Base-by-base conservation (phyloP, 2,797 vertebrate genomes). In the Poeciliopsis turneri region DNA sequence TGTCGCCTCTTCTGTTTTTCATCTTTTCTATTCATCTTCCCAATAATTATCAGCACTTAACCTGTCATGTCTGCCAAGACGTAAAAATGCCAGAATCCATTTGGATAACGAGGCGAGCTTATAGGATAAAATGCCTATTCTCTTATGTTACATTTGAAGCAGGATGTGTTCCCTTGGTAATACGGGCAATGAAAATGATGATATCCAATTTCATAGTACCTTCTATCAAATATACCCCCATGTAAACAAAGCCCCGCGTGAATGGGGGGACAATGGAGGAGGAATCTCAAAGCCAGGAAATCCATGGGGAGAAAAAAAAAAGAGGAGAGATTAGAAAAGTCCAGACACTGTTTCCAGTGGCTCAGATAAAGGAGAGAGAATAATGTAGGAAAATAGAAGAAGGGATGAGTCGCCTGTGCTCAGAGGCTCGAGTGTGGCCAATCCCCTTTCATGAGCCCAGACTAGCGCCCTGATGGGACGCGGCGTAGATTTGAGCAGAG, bases 401-500 rank as follows among this genome's bases (percentile, higher is more conserved):
- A 95, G 95, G 97, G 97, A 97, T 96, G 96, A 97, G 97, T 96
- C 94, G 96, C 95, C 96, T 96, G 94, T 64, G 78, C 86, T 88
- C 82, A 30, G 82, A 81, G 82, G 76, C 77, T 66, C 94, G 64
- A 78, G 82, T 97, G 96, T 96, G 96, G 96, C 96, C 95, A 95
- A 96, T 97, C 96, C 96, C 86, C 87, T 96, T 97, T 97, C 96
- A 97, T 96, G 96, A 96, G 96, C 96, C 97, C 94, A 95, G 97
- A 96, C 97, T 96, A 96, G 96, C 95, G 96, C 96, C 96, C 97
- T 97, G 97, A 97, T 97, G 97, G 97, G 97, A 97, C 97, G 92
- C 95, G 94, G 96, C 95, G 97, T 96, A 81, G 95, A 96, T 97
- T 95, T 97, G 96, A 97, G 97, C 96, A 94, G 96, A 96, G 96